phyloP scores from a whole-genome alignment of 2,113 vertebrate genomes.

The Syngnathus floridae region DNA sequence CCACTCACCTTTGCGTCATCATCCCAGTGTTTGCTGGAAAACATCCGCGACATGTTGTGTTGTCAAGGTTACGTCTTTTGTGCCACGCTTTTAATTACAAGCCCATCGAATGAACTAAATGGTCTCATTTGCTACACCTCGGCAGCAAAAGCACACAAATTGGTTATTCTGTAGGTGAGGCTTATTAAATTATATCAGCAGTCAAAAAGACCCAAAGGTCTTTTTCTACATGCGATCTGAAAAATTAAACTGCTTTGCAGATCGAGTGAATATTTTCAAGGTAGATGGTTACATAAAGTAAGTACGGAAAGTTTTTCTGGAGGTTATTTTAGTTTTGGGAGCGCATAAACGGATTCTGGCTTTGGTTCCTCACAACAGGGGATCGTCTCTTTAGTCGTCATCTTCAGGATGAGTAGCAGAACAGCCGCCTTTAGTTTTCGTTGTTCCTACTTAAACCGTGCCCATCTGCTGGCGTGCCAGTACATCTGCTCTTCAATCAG shows the following conservation, averaged over 20 bases:
- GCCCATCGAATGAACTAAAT: neutral
- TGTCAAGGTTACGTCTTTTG: neutral
- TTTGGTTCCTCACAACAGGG: neutral
- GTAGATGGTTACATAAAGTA: no score
- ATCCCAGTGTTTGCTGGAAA: neutral
- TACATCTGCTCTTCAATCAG: constrained; percentile 4
- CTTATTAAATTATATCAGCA: no score
- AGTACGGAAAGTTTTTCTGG: neutral
- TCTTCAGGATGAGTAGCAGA: neutral
- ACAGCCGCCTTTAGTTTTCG: constrained; percentile 1
- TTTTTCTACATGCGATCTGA: no score
- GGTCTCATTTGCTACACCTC: neutral
- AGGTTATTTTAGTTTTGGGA: neutral
- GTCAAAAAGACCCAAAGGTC: no score
- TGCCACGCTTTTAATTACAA: neutral
- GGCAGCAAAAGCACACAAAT: no score
- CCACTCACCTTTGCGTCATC: neutral
- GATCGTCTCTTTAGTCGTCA: neutral
- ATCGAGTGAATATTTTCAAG: no score
- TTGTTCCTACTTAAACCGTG: constrained; percentile 2
- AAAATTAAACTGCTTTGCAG: no score
- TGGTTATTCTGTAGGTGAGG: no score
- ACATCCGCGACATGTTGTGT: neutral
- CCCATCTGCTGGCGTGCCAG: constrained; percentile 2
- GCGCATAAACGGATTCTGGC: neutral